Conservation (phyloP, 2,888 invertebrate genomes). For the Lucinisca nassula region DNA sequence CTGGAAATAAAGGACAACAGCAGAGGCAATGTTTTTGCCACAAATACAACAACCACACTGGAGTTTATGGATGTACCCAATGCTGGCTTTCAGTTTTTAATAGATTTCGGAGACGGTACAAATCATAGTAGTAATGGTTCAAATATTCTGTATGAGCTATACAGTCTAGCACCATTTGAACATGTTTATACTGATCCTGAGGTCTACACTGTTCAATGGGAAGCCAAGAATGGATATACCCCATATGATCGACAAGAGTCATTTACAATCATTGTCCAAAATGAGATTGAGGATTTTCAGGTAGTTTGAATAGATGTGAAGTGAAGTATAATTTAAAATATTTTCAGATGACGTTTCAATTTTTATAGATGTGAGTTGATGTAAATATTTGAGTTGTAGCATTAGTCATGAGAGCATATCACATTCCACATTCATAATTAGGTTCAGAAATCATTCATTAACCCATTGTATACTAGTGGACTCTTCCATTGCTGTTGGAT, state of each 20-base stretch:
- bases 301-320: too few species aligned
- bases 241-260: neutral
- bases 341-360: too few species aligned
- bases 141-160: slow-evolving; percentile 30
- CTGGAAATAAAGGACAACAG: slow-evolving; percentile 20
- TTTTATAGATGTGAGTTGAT: too few species aligned
- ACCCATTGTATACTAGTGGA: too few species aligned
- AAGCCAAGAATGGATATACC: slow-evolving; percentile 26
- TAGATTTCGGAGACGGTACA: slow-evolving; percentile 54
- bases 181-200: slow-evolving; percentile 33
- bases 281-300: slow-evolving; percentile 34
- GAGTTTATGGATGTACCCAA: slow-evolving; percentile 49
- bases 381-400: too few species aligned
- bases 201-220: slow-evolving; percentile 37
- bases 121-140: neutral
- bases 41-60: neutral
- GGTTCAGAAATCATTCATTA: too few species aligned
- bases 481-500: too few species aligned
- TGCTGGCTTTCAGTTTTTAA: slow-evolving; percentile 61
- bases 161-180: slow-evolving; percentile 22
- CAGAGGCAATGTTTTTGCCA: slow-evolving; percentile 5
- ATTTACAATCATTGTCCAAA: slow-evolving; percentile 27
- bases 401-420: too few species aligned
- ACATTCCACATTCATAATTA: too few species aligned
- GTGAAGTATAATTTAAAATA: too few species aligned